Conservation (phyloP, 2,888 invertebrate genomes). For the Pseudolycoriella hygida region DNA sequence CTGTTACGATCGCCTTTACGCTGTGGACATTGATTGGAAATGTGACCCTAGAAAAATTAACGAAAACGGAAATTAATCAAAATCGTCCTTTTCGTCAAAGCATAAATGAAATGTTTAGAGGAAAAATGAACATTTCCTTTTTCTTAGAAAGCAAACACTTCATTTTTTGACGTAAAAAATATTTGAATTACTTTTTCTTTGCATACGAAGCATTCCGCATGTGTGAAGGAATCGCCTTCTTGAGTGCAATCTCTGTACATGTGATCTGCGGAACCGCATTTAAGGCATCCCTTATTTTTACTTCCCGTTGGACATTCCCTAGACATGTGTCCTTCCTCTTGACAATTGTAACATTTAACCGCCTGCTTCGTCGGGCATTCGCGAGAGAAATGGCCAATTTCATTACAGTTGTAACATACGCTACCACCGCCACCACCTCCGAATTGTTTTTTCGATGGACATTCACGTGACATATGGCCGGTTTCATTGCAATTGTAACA, state of each 20-base stretch:
- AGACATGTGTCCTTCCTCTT: slow-evolving; percentile 1
- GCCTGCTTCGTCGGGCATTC: slow-evolving; percentile 4
- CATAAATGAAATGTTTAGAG: too few relatives aligned
- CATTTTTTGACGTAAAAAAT: too few relatives aligned
- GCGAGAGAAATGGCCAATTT: slow-evolving; percentile 4
- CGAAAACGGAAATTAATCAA: too few relatives aligned
- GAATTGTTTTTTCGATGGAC: slow-evolving; percentile 4
- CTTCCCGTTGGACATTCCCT: slow-evolving; percentile 4
- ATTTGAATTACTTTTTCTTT: slow-evolving; percentile 4
- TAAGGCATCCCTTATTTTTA: slow-evolving; percentile 1
- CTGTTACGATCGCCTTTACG: not conserved
- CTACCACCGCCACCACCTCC: slow-evolving; percentile 5
- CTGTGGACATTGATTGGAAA: slow-evolving; percentile 6
- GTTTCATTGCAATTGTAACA: slow-evolving; percentile 5
- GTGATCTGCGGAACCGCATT: slow-evolving; percentile 6
- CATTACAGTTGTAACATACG: slow-evolving; percentile 5
- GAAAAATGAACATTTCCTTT: too few relatives aligned
- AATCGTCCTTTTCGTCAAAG: too few relatives aligned
- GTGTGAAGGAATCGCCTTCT: slow-evolving; percentile 3
- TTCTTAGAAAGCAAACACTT: too few relatives aligned
- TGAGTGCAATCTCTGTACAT: slow-evolving; percentile 5
- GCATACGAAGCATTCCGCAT: slow-evolving; percentile 6
- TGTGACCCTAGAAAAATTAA: slow-evolving; percentile 4
- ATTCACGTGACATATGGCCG: slow-evolving; percentile 6
- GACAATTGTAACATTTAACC: slow-evolving; percentile 2